Conservation (phyloP, 2,797 vertebrate species). For the Prionace glauca region DNA sequence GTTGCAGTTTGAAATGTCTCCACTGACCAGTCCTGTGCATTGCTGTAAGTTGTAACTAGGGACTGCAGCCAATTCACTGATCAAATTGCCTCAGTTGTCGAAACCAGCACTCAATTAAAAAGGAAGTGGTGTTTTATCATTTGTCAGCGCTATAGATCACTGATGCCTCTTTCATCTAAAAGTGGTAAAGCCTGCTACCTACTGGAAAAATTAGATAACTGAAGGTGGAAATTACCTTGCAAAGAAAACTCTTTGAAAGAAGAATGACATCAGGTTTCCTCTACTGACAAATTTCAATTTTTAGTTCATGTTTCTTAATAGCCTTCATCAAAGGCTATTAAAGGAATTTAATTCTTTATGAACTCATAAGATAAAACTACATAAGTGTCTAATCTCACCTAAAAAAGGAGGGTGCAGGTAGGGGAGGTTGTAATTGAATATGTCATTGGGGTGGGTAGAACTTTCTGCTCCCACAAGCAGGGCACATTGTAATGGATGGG, state of each 20-base stretch:
- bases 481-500: too few species aligned
- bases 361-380: not conserved
- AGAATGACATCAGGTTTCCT: not conserved
- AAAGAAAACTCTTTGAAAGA: not conserved
- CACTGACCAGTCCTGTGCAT: not conserved
- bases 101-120: not conserved
- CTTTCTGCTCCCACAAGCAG: too few species aligned
- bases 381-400: not conserved
- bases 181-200: slow-evolving; percentile 63
- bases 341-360: not conserved
- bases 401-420: not conserved
- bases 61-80: not conserved
- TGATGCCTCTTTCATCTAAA: not conserved
- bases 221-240: not conserved
- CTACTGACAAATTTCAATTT: not conserved
- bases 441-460: too few species aligned
- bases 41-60: not conserved
- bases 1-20: not conserved
- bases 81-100: not conserved
- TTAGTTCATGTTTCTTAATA: not conserved
- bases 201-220: slow-evolving; percentile 51
- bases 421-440: not conserved
- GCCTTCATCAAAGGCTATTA: not conserved
- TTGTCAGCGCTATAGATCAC: not conserved
- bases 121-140: not conserved